Evolutionary conservation across 1,140 invertebrate species (phyloP), one percentile per base, ranked within the genome.

Genomic region (Bradynema listronoti): DNA sequence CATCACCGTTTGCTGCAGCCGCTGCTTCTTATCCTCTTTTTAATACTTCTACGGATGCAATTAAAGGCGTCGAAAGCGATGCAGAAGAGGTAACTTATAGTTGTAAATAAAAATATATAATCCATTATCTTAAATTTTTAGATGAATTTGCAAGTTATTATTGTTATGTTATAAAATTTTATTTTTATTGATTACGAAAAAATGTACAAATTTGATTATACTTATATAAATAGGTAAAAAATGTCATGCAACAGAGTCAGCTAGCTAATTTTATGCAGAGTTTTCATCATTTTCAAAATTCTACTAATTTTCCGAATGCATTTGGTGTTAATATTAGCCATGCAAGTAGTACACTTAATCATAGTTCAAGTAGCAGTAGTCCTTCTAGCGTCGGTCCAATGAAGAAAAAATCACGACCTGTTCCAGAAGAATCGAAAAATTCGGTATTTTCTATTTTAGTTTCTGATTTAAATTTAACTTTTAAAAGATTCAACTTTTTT

Each of bases 381-480:
- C 19, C 19, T 22, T 24, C 7, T 9, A 29, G 7, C 29, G 45
- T 19, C 11, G 51, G 51, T 16, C 51, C 7, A 7, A 53, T 53
- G 25, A 53, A 53, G 51, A 53, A 53, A 45, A 53, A 53, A 19
- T 14, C 51, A n/a, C 16, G 52, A n/a, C 29, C 29, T 50, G 51
- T 53, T n/a, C 51, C 51, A 42, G 9, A 24, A 45, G 51, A 53
- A 45, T 45, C 16, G 25, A 53, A 53, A 19, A 55, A n/a, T 46
- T 16, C 29, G 51, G 51, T 53, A 43, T 11, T 49, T 30, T 49
- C 29, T 49, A 49, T 11, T 49, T 49, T 49, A 11, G 16, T 55
- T 43, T 7, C 39, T 16, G 19, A 19, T 45, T 53, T 53, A 45
- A 55, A 9, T 22, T 7, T 7, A 19, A 53, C 51, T 53, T 55